Conservation (phyloP, 2,113 vertebrate genomes). For the Lonchura striata region DNA sequence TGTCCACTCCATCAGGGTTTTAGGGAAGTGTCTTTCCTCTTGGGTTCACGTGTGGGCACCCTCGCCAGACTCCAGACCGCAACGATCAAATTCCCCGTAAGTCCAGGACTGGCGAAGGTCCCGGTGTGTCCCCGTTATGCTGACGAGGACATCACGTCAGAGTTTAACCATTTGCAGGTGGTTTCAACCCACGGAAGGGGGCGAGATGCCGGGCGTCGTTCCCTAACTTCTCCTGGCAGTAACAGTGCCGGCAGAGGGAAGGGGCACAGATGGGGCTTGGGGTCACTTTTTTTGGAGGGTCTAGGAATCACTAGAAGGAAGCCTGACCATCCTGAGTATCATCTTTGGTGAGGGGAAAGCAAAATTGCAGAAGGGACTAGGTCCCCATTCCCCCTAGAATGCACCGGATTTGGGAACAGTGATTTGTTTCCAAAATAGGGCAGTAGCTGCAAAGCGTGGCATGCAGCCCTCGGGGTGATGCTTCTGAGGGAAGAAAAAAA, state of each 20-base stretch:
- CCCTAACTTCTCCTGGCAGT: neutral
- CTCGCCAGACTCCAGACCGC: neutral
- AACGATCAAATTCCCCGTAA: neutral
- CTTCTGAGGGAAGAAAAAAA: rapidly evolving
- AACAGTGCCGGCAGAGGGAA: neutral
- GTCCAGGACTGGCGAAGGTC: neutral
- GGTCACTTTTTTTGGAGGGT: neutral
- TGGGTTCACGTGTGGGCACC: neutral
- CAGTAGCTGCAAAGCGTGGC: no score
- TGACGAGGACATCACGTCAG: conserved; percentile 37
- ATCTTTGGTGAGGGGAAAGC: neutral
- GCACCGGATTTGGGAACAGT: neutral
- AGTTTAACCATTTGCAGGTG: conserved; percentile 50
- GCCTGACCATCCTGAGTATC: neutral
- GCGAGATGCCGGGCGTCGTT: neutral
- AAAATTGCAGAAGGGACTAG: neutral
- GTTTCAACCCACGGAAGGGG: neutral
- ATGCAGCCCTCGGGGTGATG: neutral
- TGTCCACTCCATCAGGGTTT: rapidly evolving
- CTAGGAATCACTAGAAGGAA: neutral
- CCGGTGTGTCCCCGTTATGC: neutral
- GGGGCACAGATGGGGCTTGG: no score
- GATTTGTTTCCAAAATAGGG: neutral
- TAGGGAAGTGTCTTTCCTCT: neutral
- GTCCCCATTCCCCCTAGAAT: rapidly evolving